Conservation (phyloP, 2,888 invertebrate species). For the Leistus spinibarbis region DNA sequence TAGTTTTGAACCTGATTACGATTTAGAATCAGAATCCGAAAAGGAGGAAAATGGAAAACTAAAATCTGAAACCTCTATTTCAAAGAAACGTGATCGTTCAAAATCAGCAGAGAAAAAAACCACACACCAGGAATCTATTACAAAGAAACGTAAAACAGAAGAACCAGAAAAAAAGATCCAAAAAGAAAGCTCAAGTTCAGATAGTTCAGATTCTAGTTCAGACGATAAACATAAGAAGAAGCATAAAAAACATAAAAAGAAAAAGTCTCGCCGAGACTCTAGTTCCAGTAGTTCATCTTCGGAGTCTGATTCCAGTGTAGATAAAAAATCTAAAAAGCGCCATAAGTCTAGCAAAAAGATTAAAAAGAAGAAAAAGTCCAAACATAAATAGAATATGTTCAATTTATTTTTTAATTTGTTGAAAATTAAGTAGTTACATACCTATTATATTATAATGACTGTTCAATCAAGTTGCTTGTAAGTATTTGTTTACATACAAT, state of each 20-base stretch:
- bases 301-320: conserved; percentile 67
- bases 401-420: neutral
- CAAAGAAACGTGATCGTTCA: conserved; percentile 35
- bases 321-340: conserved; percentile 71
- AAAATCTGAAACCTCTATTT: conserved; percentile 48
- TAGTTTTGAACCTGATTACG: conserved; percentile 77
- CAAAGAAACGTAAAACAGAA: conserved; percentile 65
- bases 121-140: conserved; percentile 55
- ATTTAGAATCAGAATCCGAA: conserved; percentile 69
- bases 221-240: conserved; percentile 55
- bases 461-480: neutral
- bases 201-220: conserved; percentile 52
- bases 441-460: neutral
- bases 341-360: conserved; percentile 73
- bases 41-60: conserved; percentile 59
- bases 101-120: conserved; percentile 45
- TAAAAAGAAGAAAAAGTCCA: conserved; percentile 76
- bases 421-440: neutral
- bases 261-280: conserved; percentile 65
- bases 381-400: conserved; percentile 58
- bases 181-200: conserved; percentile 55
- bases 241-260: conserved; percentile 59
- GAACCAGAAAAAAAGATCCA: conserved; percentile 58
- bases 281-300: conserved; percentile 70
- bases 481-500: conserved; percentile 12